Evolutionary conservation across 2,797 vertebrate genomes (phyloP), one percentile per base, ranked within the genome.

Genomic region (Sebastes minor): DNA sequence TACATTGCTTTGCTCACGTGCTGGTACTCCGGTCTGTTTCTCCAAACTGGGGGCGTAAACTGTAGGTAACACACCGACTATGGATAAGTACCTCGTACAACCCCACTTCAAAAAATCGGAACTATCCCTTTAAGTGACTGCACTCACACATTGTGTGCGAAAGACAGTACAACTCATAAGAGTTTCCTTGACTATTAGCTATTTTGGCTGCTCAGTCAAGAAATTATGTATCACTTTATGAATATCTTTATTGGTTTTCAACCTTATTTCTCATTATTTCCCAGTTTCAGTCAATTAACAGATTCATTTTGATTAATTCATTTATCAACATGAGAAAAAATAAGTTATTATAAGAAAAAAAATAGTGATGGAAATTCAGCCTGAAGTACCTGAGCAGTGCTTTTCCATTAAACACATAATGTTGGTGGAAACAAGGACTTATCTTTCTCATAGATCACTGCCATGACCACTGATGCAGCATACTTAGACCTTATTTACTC

Each of bases 401-500:
- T 61, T 59, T 28, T 66, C 65, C 12, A 69, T 49, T 33, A 70
- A 84, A 66, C 2, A 16, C 20, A 56, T 49, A 30, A 53, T 1
- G 14, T 28, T 20, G 55, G 33, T 27, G 8, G 13, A 68, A 65
- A 81, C 20, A 6, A 64, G 13, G 6, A 8, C 13, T 77, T 27
- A 18, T 42, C 46, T 30, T 71, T 20, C 30, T 68, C 53, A 76
- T 73, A 42, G 67, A 78, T 77, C 78, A 57, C 28, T 56, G 22
- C 68, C 59, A 71, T 25, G 71, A 56, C 11, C 71, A n/a, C 32
- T 63, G 28, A 71, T 30, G 66, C 55, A n/a, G 12, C 22, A 30
- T 25, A 78, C 23, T 53, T 71, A 25, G 9, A 79, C 57, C 33
- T 61, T 61, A 63, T 86, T 85, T 83, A 76, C 74, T 80, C 25